Percentiles rank a stretch among this genome's conserved stretches.
phyloP scores from a whole-genome alignment of 2,888 invertebrate species.

The Plemyria rubiginata region DNA sequence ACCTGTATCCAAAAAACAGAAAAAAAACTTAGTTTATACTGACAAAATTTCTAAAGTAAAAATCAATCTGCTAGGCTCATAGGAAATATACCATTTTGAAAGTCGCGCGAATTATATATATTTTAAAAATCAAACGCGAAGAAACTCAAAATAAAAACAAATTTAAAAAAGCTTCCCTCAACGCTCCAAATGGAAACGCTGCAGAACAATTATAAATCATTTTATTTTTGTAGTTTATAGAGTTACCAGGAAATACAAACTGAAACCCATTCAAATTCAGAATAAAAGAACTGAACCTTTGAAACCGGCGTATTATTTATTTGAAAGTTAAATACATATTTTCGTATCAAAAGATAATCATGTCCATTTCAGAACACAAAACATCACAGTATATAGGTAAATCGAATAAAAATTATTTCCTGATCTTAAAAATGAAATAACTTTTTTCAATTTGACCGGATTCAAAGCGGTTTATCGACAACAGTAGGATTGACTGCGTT shows the following conservation, averaged over 20 bases:
- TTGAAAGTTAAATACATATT: too few relatives aligned
- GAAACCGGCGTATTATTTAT: not conserved
- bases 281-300: not conserved
- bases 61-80: too few relatives aligned
- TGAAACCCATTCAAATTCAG: not conserved
- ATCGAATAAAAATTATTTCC: not conserved
- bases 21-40: too few relatives aligned
- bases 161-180: not conserved
- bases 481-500: conserved; percentile 71
- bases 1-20: too few relatives aligned
- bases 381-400: not conserved
- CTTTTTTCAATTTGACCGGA: conserved; percentile 68
- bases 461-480: conserved; percentile 68
- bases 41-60: too few relatives aligned
- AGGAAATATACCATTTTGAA: too few relatives aligned
- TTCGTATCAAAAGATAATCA: not conserved
- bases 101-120: too few relatives aligned
- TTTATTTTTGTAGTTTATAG: not conserved
- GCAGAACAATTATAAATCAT: too few relatives aligned
- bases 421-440: conserved; percentile 53
- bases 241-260: not conserved
- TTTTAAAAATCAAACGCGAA: too few relatives aligned
- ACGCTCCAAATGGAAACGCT: not conserved
- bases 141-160: not conserved
- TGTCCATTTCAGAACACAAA: not conserved